These are phyloP conservation scores for Sylvietta virens DNA, from an alignment of 2,113 vertebrate genomes.

Conservation along the genomic window DNA sequence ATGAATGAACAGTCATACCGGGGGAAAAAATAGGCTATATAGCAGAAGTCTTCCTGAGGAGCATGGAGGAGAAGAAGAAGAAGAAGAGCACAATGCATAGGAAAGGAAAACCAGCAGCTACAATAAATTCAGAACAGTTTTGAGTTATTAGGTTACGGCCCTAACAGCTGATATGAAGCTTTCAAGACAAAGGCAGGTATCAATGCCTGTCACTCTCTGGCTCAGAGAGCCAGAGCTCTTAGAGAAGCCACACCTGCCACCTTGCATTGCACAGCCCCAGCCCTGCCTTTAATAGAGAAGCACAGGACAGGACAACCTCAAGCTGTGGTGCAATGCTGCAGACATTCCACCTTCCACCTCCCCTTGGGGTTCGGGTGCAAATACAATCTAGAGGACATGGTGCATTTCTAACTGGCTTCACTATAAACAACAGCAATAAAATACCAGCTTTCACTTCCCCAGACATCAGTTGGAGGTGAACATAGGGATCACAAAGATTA, in stretches of 20 bases:
- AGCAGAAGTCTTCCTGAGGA: background rate
- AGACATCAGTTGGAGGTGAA: background rate
- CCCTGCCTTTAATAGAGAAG: background rate
- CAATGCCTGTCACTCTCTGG: background rate
- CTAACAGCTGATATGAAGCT: background rate
- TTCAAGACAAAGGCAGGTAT: background rate
- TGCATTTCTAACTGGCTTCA: background rate
- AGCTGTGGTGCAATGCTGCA: background rate
- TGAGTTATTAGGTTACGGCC: background rate
- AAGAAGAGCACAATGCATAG: background rate
- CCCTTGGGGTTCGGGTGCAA: background rate
- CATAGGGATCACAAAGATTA: background rate
- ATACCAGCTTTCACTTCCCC: background rate
- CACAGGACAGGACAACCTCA: background rate
- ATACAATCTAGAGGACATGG: background rate
- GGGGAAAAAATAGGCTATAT: background rate
- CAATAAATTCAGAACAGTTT: background rate
- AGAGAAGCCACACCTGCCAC: background rate
- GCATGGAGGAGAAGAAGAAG: background rate
- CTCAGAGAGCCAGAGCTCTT: background rate
- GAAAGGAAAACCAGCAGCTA: background rate
- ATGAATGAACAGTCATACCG: background rate
- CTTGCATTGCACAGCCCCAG: background rate
- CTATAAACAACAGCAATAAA: background rate
- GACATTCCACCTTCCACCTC: background rate